Percentiles rank a stretch among this genome's conserved stretches.
phyloP scores from a whole-genome alignment of 2,113 vertebrate species.

The Marmota monax region DNA sequence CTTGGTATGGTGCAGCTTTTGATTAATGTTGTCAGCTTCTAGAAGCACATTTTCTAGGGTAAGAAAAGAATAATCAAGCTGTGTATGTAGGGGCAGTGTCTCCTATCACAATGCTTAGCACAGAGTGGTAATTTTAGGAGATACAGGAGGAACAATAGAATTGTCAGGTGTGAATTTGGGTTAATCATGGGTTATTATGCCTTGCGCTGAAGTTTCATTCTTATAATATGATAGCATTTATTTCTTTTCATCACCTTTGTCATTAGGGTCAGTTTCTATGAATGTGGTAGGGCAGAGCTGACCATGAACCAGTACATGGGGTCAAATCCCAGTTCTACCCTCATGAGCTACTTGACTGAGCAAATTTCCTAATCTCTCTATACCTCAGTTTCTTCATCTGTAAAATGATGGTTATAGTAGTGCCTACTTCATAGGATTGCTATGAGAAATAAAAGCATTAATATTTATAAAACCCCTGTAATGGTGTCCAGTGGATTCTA shows the following conservation, averaged over 20 bases:
- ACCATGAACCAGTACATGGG: background rate
- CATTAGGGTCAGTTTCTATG: background rate
- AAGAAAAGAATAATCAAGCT: background rate
- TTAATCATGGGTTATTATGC: background rate
- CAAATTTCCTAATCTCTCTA: background rate
- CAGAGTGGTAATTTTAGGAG: background rate
- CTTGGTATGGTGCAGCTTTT: background rate
- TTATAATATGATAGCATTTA: background rate
- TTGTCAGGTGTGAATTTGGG: constrained; percentile 14
- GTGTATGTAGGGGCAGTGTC: background rate
- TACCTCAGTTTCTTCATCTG: background rate
- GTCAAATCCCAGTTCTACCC: too few relatives aligned
- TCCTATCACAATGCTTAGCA: background rate
- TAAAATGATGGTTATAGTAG: background rate
- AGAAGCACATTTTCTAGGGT: background rate
- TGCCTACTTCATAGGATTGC: background rate
- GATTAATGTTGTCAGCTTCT: background rate
- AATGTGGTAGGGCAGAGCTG: background rate
- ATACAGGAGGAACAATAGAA: background rate
- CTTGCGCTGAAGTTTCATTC: constrained; percentile 34
- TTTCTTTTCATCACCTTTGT: background rate
- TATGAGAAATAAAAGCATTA: background rate
- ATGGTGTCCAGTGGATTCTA: background rate
- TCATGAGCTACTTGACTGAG: background rate
- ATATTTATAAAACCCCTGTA: background rate